These are phyloP conservation scores for Hoplodrina ambigua DNA, from an alignment of 2,888 invertebrate genomes.

Conservation along the genomic window DNA sequence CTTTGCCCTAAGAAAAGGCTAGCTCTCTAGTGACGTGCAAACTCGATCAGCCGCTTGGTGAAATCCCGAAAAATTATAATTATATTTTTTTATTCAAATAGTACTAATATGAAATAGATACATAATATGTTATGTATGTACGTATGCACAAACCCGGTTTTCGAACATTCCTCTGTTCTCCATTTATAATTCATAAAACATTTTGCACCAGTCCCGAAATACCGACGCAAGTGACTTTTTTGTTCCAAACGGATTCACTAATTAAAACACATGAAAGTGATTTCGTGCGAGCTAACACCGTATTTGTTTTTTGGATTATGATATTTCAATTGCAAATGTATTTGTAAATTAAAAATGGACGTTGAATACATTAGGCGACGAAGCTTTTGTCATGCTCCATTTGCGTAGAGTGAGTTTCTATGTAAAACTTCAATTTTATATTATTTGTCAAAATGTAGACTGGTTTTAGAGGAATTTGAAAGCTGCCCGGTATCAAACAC, in stretches of 20 bases:
- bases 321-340: slow-evolving; percentile 56
- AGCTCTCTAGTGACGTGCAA: no score
- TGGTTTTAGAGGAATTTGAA: no score
- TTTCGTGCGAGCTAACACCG: slow-evolving; percentile 21
- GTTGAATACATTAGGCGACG: slow-evolving; percentile 34
- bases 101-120: no score
- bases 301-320: slow-evolving; percentile 43
- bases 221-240: slow-evolving; percentile 13
- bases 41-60: no score
- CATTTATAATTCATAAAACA: slow-evolving; percentile 12
- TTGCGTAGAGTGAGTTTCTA: slow-evolving; percentile 7
- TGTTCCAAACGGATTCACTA: slow-evolving; percentile 35
- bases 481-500: no score
- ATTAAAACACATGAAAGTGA: slow-evolving; percentile 52
- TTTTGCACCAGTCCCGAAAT: not conserved
- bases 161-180: not conserved
- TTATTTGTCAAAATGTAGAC: slow-evolving; percentile 13
- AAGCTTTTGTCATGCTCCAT: slow-evolving; percentile 1
- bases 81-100: not conserved
- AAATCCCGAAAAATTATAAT: no score
- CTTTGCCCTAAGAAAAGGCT: no score
- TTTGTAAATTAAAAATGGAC: slow-evolving; percentile 49
- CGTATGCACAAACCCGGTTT: not conserved
- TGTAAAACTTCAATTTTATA: not conserved
- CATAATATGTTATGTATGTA: not conserved